Evolutionary conservation across 2,888 invertebrate species (phyloP).

Genomic region (Cerceris ruficornis): DNA sequence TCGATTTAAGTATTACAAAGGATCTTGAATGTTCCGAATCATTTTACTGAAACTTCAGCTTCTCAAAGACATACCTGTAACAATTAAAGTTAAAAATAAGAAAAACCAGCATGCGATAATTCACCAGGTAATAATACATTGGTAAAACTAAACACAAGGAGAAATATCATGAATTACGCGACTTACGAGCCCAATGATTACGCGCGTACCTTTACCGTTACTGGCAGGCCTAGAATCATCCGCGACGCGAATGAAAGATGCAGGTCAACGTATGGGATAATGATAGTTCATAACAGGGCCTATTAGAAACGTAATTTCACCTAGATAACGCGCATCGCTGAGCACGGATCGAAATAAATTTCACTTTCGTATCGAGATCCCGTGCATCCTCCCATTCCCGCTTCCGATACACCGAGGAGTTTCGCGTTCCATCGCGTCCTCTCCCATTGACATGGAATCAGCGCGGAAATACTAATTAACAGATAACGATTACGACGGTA

Average conservation of each 20-base stretch:
- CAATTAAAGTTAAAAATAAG: no score
- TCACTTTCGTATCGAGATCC: slow-evolving; percentile 62
- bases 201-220: slow-evolving; percentile 33
- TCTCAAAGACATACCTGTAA: no score
- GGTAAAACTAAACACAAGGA: neutral
- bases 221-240: slow-evolving; percentile 44
- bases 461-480: no score
- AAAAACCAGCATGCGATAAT: no score
- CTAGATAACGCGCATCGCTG: slow-evolving; percentile 60
- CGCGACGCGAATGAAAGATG: slow-evolving; percentile 41
- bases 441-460: no score
- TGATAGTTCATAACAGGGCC: slow-evolving; percentile 33
- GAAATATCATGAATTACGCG: slow-evolving; percentile 24
- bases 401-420: neutral
- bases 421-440: no score
- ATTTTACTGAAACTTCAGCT: no score
- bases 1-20: neutral
- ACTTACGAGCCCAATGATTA: slow-evolving; percentile 15
- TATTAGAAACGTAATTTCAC: slow-evolving; percentile 65
- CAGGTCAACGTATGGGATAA: slow-evolving; percentile 54
- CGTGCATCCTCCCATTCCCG: slow-evolving; percentile 17
- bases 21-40: no score
- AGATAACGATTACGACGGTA: no score
- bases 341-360: slow-evolving; percentile 47
- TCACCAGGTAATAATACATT: no score